A percentile compares a stretch with the other conserved stretches of the same genome.
These are phyloP conservation scores for Hipparchia semele DNA, from an alignment of 2,888 invertebrate genomes.

Conservation along the genomic window DNA sequence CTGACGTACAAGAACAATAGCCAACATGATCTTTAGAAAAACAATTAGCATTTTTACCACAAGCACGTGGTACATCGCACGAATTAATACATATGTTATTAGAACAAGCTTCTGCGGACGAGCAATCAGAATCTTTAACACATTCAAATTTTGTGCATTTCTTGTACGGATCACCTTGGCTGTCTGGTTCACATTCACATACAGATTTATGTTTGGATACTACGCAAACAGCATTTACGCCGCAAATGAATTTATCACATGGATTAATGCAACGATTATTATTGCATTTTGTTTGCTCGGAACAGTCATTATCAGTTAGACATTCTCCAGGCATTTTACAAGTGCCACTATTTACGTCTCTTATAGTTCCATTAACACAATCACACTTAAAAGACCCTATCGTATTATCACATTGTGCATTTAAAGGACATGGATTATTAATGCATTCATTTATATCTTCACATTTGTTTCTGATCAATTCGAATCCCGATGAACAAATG, in stretches of 20 bases:
- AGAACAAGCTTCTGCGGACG: slow-evolving; percentile 87
- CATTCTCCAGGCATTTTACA: slow-evolving; percentile 94
- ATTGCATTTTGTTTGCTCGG: slow-evolving; percentile 88
- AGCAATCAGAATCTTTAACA: slow-evolving; percentile 89
- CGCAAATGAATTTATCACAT: slow-evolving; percentile 87
- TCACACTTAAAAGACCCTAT: slow-evolving; percentile 90
- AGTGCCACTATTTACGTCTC: slow-evolving; percentile 87
- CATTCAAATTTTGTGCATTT: slow-evolving; percentile 91
- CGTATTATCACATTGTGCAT: slow-evolving; percentile 90
- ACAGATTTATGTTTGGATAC: slow-evolving; percentile 86
- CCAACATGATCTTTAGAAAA: slow-evolving; percentile 90
- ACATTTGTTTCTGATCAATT: slow-evolving; percentile 86
- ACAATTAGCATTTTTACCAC: slow-evolving; percentile 91
- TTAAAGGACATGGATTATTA: slow-evolving; percentile 89
- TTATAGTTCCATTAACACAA: slow-evolving; percentile 90
- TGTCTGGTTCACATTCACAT: slow-evolving; percentile 89
- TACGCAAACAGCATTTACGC: slow-evolving; percentile 89
- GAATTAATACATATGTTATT: slow-evolving; percentile 92
- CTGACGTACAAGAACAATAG: slow-evolving; percentile 91
- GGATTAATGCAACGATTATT: slow-evolving; percentile 91
- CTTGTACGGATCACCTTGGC: slow-evolving; percentile 88
- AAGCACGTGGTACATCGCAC: slow-evolving; percentile 91
- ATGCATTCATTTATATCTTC: slow-evolving; percentile 92
- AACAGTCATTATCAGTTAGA: slow-evolving; percentile 90
- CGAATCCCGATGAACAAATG: slow-evolving; percentile 89